These are phyloP conservation scores for Triplophysa bombifrons DNA, from an alignment of 2,797 vertebrate species.

Conservation along the genomic window DNA sequence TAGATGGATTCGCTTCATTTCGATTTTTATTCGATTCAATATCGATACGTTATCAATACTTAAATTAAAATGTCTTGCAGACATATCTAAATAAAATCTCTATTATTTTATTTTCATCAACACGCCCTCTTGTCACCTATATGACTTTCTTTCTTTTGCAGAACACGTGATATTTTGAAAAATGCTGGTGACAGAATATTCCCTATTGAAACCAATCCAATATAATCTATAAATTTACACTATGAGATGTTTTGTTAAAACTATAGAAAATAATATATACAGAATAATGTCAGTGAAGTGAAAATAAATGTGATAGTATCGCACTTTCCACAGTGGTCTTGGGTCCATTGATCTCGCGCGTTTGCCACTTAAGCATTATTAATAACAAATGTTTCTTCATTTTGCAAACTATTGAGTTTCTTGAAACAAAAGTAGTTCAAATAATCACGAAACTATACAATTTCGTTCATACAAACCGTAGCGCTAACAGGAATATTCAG, in stretches of 20 bases:
- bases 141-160: too few relatives aligned
- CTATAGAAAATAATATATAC: neutral
- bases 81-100: too few relatives aligned
- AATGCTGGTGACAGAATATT: too few relatives aligned
- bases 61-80: too few relatives aligned
- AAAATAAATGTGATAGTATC: neutral
- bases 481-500: neutral
- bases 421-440: neutral
- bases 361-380: neutral
- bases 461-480: neutral
- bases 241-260: neutral
- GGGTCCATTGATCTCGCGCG: neutral
- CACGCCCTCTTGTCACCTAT: too few relatives aligned
- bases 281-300: neutral
- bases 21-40: too few relatives aligned
- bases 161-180: too few relatives aligned
- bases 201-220: too few relatives aligned
- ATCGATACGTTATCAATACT: too few relatives aligned
- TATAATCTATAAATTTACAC: too few relatives aligned
- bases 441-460: neutral
- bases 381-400: neutral
- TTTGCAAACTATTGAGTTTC: neutral
- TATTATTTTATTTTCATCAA: too few relatives aligned
- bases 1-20: too few relatives aligned
- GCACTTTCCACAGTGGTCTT: neutral